Base-by-base conservation (phyloP, 1,140 invertebrate species). In the Pinna nobilis region DNA sequence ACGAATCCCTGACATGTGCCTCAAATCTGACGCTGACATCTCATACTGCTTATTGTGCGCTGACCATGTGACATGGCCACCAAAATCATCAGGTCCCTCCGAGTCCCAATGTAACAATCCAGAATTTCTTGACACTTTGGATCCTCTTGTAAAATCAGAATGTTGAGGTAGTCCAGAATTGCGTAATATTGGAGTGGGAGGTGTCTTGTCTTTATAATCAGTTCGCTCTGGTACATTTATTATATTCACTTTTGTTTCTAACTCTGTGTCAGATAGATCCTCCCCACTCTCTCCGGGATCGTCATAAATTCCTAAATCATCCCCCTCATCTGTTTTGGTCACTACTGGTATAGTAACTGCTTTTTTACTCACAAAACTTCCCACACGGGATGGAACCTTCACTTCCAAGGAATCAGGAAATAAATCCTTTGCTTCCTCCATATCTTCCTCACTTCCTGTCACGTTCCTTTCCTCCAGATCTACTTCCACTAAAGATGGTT, bases 1-100 rank as follows among this genome's bases (percentile, higher is more conserved):
- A n/a, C 55, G 55, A 18, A 59, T 59, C 55, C 55, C 55, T 32
- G 55, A 59, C 13, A 59, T 18, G 37, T 59, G 55, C 37, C 55
- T 32, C 3, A 33, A 30, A n/a, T 59, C 55, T n/a, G n/a, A n/a
- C n/a, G n/a, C n/a, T n/a, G n/a, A n/a, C n/a, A n/a, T n/a, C 33
- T 59, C 55, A 59, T 59, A 59, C 18, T 33, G 55, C n/a, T 59
- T 59, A 33, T 59, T 59, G 5, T 35, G n/a, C 5, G 55, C 55
- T 32, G 55, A 59, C 55, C 55, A 59, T 2, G 28, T 59, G 30
- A 59, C 55, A n/a, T 33, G 30, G 23, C 37, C 37, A 15, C n/a
- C 13, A 59, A 35, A 35, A 1, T 59, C 55, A n/a, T 59, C 55
- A 59, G 11, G 9, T 20, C n/a, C 15, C 6, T 6, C 15, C 4